Evolutionary conservation across 2,888 invertebrate genomes (phyloP), one percentile per base, ranked within the genome.

Genomic region (Poecilus cupreus): DNA sequence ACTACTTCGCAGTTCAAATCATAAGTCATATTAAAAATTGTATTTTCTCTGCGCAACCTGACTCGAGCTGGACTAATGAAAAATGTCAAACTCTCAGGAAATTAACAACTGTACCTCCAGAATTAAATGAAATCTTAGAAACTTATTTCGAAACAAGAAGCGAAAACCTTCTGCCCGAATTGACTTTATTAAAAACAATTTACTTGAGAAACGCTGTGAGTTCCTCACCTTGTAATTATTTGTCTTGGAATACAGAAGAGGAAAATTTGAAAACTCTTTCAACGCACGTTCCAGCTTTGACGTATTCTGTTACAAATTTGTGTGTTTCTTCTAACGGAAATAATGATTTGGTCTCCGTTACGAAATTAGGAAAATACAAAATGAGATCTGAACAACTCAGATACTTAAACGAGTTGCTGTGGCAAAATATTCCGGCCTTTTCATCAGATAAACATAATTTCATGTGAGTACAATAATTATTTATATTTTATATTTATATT

Each of bases 391-490:
- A 87, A 16, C 91, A 92, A 82, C 86, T 93, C 43, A 88, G 87
- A 39, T 88, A 87, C 3, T 84, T 94, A 13, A 90, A 91, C 83
- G 89, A 91, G 82, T 88, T 91, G 10, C 84, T 94, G 4, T 94
- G 94, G 94, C 91, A 90, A 80, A 94, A 94, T 86, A 90, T 91
- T 68, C 89, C 90, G 0, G 89, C 91, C 0, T 84, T 93, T 22
- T 90, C 91, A 64, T 88, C 90, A 0, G 85, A 88, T 3, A 88
- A 89, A 39, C 88, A 89, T 3, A 87, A 91, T 82, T 90, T 90
- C 85, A 82, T 90, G 91, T 91, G 87, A 89, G 91, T 89, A 83
- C 16, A 75, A 24, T 11, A 24, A 60, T 24, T 54, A 54, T 54
- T 54, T 54, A n/a, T 10, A 64, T 26, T n/a, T n/a, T n/a, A n/a